Conservation (phyloP, 2,888 invertebrate species). For the Lasioglossum zephyrum region DNA sequence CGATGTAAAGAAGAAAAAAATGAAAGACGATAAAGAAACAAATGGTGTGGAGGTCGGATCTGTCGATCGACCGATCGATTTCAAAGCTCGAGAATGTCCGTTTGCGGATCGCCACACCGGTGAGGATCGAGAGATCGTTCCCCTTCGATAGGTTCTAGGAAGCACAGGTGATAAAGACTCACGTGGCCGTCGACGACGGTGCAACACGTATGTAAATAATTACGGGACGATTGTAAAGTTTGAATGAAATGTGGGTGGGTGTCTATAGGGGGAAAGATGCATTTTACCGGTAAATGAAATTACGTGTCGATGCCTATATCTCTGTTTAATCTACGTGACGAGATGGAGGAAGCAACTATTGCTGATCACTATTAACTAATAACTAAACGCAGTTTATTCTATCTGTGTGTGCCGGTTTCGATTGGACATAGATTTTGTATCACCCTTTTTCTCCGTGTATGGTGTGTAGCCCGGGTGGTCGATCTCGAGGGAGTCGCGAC, state of each 20-base stretch:
- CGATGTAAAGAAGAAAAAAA: neutral
- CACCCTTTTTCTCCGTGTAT: constrained; percentile 75
- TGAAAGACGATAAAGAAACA: neutral
- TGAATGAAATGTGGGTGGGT: constrained; percentile 25
- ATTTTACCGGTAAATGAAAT: constrained; percentile 35
- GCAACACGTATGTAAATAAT: constrained; percentile 72
- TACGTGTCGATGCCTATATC: constrained; percentile 69
- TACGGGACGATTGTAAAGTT: constrained; percentile 59
- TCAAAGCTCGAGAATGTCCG: constrained; percentile 15
- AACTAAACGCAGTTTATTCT: constrained; percentile 77
- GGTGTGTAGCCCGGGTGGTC: constrained; percentile 65
- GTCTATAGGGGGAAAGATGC: neutral
- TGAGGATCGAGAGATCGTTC: constrained; percentile 22
- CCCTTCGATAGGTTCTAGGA: constrained; percentile 43
- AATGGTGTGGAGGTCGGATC: neutral
- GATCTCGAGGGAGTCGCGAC: constrained; percentile 50
- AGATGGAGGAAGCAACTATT: constrained; percentile 58
- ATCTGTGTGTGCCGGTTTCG: constrained; percentile 79
- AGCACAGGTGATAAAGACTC: constrained; percentile 56
- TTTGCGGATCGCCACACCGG: neutral
- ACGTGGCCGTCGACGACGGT: constrained; percentile 42
- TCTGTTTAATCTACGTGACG: constrained; percentile 68
- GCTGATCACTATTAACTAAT: constrained; percentile 71
- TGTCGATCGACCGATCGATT: neutral
- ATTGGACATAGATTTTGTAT: constrained; percentile 82